These are phyloP conservation scores for Arothron firmamentum DNA, from an alignment of 2,113 vertebrate genomes.

Conservation along the genomic window DNA sequence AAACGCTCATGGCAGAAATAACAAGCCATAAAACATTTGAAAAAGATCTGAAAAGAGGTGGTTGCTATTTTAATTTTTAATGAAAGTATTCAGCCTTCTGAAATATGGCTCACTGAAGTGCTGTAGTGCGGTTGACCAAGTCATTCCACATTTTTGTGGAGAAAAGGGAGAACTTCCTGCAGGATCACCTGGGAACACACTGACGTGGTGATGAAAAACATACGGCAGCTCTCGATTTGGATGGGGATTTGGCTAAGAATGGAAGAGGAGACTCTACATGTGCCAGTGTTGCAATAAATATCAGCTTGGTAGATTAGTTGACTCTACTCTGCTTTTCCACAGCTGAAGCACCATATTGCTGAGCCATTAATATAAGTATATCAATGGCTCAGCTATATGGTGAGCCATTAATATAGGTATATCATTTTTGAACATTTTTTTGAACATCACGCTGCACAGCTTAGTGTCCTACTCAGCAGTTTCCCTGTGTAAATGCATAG, in stretches of 20 bases:
- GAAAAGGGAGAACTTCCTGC: conserved; percentile 22
- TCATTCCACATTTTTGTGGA: conserved; percentile 19
- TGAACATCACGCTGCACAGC: too few relatives aligned
- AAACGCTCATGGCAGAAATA: conserved; percentile 39
- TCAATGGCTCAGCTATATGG: too few relatives aligned
- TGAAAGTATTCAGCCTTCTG: conserved; percentile 24
- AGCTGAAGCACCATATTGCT: background rate
- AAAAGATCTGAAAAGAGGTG: conserved; percentile 15
- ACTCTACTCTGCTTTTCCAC: conserved; percentile 37
- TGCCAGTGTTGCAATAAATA: conserved; percentile 17
- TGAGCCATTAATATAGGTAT: too few relatives aligned
- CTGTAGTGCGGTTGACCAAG: conserved; percentile 8
- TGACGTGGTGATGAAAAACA: conserved; percentile 23
- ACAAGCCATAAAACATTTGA: conserved; percentile 27
- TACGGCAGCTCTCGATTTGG: conserved; percentile 13
- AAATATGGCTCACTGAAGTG: conserved; percentile 23
- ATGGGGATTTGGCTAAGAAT: conserved; percentile 19
- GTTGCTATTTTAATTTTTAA: conserved; percentile 11
- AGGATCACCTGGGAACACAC: conserved; percentile 14
- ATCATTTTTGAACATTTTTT: background rate
- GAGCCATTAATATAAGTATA: too few relatives aligned
- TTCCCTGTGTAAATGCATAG: too few relatives aligned
- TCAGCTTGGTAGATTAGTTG: conserved; percentile 22
- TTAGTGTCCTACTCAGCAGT: too few relatives aligned
- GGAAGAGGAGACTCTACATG: conserved; percentile 35